Evolutionary conservation across 2,888 invertebrate genomes (phyloP).

Genomic region (Ennomos quercinarius): DNA sequence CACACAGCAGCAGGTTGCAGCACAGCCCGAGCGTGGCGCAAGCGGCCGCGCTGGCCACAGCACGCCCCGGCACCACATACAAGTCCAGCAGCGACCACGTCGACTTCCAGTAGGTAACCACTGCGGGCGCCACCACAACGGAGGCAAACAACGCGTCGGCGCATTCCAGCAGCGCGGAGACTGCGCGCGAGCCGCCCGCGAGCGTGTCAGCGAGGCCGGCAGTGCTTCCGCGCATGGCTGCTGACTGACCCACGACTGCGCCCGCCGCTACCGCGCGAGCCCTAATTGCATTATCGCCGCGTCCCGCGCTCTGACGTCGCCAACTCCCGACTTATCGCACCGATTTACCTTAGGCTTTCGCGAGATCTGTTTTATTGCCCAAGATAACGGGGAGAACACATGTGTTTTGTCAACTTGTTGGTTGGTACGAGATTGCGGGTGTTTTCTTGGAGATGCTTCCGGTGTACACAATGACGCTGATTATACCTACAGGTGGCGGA

Average conservation of each 20-base stretch:
- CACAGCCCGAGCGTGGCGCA: conserved; percentile 89
- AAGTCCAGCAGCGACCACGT: conserved; percentile 92
- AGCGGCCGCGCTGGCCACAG: conserved; percentile 86
- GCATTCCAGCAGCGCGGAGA: conserved; percentile 85
- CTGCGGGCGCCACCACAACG: conserved; percentile 90
- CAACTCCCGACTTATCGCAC: conserved; percentile 22
- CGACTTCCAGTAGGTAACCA: conserved; percentile 95
- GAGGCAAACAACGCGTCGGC: conserved; percentile 91
- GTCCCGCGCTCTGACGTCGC: conserved; percentile 65
- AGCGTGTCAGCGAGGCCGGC: conserved; percentile 88
- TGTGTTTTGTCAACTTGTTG: conserved; percentile 2
- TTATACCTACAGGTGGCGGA: neutral
- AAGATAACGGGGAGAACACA: conserved; percentile 23
- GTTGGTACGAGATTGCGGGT: conserved; percentile 1
- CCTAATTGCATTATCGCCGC: conserved; percentile 80
- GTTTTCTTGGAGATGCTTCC: conserved; percentile 4
- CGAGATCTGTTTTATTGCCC: conserved; percentile 27
- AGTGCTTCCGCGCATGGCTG: conserved; percentile 87
- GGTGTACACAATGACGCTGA: neutral
- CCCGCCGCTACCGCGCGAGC: conserved; percentile 32
- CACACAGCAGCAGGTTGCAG: conserved; percentile 89
- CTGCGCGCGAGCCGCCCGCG: conserved; percentile 81
- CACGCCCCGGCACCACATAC: conserved; percentile 88
- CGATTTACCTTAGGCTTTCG: conserved; percentile 30
- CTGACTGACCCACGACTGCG: conserved; percentile 55